Base-by-base conservation (phyloP, 2,113 vertebrate species). In the Boleophthalmus pectinirostris region DNA sequence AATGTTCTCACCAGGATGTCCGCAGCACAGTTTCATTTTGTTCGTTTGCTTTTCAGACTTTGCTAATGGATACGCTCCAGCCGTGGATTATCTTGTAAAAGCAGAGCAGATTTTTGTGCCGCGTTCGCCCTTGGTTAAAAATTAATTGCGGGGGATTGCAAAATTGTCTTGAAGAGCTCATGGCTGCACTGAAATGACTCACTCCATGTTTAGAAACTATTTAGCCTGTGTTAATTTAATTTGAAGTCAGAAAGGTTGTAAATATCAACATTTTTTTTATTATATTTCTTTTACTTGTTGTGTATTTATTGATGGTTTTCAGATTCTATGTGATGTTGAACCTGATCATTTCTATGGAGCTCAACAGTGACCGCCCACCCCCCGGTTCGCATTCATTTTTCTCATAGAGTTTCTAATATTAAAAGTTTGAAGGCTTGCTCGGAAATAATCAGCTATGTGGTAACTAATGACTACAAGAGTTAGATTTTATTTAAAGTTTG, bases 11-110 rank as follows among this genome's bases (percentile, higher is more conserved):
- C 56, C 45, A 1, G 49, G 23, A 15, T 56, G 3, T 60, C 69
- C 61, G 72, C 20, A 13, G 70, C 70, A 23, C 35, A 15, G 13
- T 3, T 67, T 58, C 15, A 68, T 60, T 57, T 16, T 21, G 7
- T 16, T 8, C 21, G 38, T 77, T 69, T 73, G 21, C 53, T 46
- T 66, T 60, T 25, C 21, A 25, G 67, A 68, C 24, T 53, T 54
- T 72, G 70, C 72, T 65, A 68, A 66, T 54, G 47, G 20, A 57
- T 23, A 9, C 56, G 38, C 43, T 70, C 53, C 64, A 68, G 15
- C 67, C 70, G 24, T 49, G n/a, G 65, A 47, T 66, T 45, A 45
- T 45, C n/a, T 66, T 45, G 43, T 25, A 24, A 47, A 66, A 66
- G 45, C 43, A 23, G 61, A n/a, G 61, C 61, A 64, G 64, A 66